These are phyloP conservation scores for Stigmatopora nigra DNA, from an alignment of 2,113 vertebrate genomes.

Conservation along the genomic window DNA sequence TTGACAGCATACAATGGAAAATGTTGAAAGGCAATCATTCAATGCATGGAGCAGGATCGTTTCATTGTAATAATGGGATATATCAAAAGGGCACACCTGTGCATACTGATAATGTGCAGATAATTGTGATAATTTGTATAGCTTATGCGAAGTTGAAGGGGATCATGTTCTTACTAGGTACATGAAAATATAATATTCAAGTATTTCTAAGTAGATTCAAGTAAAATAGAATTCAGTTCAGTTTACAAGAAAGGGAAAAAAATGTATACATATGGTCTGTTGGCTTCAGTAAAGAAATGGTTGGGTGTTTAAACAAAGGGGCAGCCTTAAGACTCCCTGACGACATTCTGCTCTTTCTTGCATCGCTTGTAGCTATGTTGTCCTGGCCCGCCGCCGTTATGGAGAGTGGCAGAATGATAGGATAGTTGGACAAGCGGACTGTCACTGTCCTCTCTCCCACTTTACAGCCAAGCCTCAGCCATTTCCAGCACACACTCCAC, in stretches of 20 bases:
- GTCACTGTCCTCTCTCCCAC: slow-evolving; percentile 29
- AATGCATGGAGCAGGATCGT: too few species aligned
- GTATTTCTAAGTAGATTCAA: background rate
- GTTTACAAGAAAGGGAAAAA: background rate
- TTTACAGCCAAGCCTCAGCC: slow-evolving; percentile 32
- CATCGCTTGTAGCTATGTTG: slow-evolving; percentile 36
- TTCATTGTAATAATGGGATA: background rate
- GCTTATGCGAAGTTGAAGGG: too few species aligned
- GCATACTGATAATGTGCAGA: background rate
- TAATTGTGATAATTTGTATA: too few species aligned
- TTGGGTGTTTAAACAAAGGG: slow-evolving; percentile 23
- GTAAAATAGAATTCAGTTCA: background rate
- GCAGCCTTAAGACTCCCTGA: slow-evolving; percentile 45
- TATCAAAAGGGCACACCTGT: background rate
- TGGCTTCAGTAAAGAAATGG: slow-evolving; percentile 5
- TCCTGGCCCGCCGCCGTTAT: slow-evolving; percentile 36
- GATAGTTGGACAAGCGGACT: slow-evolving; percentile 37
- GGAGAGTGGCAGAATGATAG: slow-evolving; percentile 42
- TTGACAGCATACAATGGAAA: too few species aligned
- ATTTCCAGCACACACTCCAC: slow-evolving; percentile 37
- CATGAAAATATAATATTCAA: too few species aligned
- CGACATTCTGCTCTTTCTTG: slow-evolving; percentile 31
- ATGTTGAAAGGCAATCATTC: too few species aligned
- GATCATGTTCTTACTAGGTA: too few species aligned
- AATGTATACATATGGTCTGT: background rate